Evolutionary conservation across 2,797 vertebrate genomes (phyloP), one percentile per base, ranked within the genome.

Genomic region (Sciurus carolinensis): DNA sequence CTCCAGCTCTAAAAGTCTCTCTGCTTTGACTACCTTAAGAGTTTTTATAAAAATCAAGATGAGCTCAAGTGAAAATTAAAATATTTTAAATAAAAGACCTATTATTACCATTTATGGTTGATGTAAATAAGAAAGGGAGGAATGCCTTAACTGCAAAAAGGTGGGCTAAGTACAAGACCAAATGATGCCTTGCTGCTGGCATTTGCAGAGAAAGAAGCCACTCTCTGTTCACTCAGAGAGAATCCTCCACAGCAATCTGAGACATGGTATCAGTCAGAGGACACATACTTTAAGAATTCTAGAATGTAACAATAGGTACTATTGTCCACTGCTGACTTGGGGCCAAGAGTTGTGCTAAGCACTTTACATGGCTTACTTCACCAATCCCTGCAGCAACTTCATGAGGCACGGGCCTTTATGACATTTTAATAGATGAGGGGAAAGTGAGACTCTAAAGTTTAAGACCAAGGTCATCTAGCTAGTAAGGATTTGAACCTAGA

Each of bases 401-500:
- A 47, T 66, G 59, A 67, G 20, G 24, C 44, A 76, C 5, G 42
- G 54, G 18, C 33, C 76, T 73, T 92, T 64, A 83, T 4, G 50
- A 28, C 36, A 57, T 75, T 91, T 93, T 85, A 97, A 80, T 20
- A 66, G 33, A 80, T 59, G 24, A 33, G 50, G 15, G 22, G 10
- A 3, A 54, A 72, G 89, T 42, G 14, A 81, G 3, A 79, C 30
- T 52, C 22, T 30, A 36, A 71, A 80, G 42, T 79, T 92, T 76
- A 95, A 92, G 59, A 36, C 28, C 59, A 91, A 93, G 82, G 95
- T 92, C 89, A 71, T 2, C 67, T 86, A 87, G 62, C 57, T 52
- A 75, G 88, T 77, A 91, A n/a, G 39, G 69, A 94, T 83, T 86
- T 96, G 94, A 96, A 96, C 94, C 87, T 80, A 79, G 39, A 86